A percentile compares a stretch with the other conserved stretches of the same genome.
Evolutionary conservation across 2,797 vertebrate species (phyloP).

Genomic region (Graptemys geographica): DNA sequence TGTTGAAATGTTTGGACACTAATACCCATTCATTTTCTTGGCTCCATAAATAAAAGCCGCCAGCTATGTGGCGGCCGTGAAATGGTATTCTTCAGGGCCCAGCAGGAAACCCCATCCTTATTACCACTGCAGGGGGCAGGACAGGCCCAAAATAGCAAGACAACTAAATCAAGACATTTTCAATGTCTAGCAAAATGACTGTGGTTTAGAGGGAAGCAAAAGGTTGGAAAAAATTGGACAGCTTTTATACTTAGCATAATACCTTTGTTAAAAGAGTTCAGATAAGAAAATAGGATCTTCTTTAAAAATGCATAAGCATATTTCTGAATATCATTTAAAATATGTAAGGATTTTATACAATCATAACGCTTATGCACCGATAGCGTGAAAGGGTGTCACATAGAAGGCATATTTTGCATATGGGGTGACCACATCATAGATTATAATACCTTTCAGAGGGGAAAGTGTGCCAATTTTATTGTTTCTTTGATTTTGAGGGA

Average conservation of each 20-base stretch:
- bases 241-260: conserved; percentile 83
- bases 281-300: conserved; percentile 74
- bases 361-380: not conserved
- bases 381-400: conserved; percentile 11
- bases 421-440: not conserved
- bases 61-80: conserved; percentile 98
- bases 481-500: conserved; percentile 14
- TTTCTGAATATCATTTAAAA: conserved; percentile 77
- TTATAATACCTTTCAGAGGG: not conserved
- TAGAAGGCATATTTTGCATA: conserved; percentile 35
- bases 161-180: conserved; percentile 99
- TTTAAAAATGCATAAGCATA: conserved; percentile 68
- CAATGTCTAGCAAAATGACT: conserved; percentile 99
- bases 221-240: conserved; percentile 86
- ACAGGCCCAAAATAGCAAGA: conserved; percentile 98
- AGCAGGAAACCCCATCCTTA: conserved; percentile 99
- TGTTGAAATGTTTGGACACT: conserved; percentile 99
- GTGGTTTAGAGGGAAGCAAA: conserved; percentile 89
- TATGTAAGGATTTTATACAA: conserved; percentile 75
- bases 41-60: conserved; percentile 99
- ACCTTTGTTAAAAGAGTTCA: conserved; percentile 86
- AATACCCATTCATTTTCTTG: conserved; percentile 99
- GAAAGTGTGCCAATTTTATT: not conserved
- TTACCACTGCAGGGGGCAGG: conserved; percentile 96
- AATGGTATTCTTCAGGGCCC: conserved; percentile 99